Evolutionary conservation across 2,797 vertebrate species (phyloP), one percentile per base, ranked within the genome.

Genomic region (Peromyscus melanophrys): DNA sequence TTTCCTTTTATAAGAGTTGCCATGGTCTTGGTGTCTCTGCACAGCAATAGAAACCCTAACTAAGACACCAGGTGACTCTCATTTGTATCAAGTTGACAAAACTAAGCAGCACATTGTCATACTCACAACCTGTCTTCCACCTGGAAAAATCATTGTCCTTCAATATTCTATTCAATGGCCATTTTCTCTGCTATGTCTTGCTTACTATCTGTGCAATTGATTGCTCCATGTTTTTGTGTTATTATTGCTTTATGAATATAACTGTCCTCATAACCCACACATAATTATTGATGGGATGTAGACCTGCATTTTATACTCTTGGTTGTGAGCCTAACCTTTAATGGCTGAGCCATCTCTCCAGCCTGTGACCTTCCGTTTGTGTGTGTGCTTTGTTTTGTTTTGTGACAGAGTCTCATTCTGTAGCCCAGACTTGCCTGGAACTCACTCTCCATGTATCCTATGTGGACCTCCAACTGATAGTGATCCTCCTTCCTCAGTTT

Each of bases 81-180:
- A 10, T 34, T 65, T 63, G 17, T 46, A 34, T 46, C 17, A 34
- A 84, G 10, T 84, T 84, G 40, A 69, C 43, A 25, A 86, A 69
- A n/a, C 7, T 69, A 67, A 86, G 31, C 21, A 86, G 7, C 46
- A n/a, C 12, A 86, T 69, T 46, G 1, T 86, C 55, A 43, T 75
- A 82, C 4, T 84, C 23, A 11, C 67, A 78, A 10, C 81, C 9
- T 40, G 61, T 34, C 14, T 88, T 94, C 61, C 5, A 82, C 21
- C 29, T 84, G 55, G 31, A 88, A 90, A 89, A 25, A 46, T 76
- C 82, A 94, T 80, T 29, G 85, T 67, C 57, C 55, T 92, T 93
- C 29, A 80, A 86, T 49, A 87, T 31, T 27, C 40, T 75, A 65
- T 76, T 65, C 34, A 55, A 4, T 43, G 75, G 34, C 14, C 75